phyloP scores from a whole-genome alignment of 2,888 invertebrate species.

The Podotricha telesiphe region DNA sequence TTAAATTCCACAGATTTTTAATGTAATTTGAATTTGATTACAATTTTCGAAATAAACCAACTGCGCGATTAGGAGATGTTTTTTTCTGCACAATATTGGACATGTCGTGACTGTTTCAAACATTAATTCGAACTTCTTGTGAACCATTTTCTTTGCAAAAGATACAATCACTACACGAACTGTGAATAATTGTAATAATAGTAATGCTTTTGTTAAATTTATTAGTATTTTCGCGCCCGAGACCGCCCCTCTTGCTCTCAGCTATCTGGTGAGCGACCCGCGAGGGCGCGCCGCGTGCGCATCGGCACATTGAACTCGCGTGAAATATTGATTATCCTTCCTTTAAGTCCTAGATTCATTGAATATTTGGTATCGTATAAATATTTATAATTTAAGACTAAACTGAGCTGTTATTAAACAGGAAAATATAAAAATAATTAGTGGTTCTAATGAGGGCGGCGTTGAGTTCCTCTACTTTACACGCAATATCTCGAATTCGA shows the following conservation, averaged over 20 bases:
- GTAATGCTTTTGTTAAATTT: slow-evolving; percentile 28
- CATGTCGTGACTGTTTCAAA: not conserved
- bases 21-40: too few species aligned
- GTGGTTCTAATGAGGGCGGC: too few species aligned
- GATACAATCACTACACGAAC: slow-evolving; percentile 9
- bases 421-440: too few species aligned
- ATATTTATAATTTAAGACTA: too few species aligned
- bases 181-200: slow-evolving; percentile 28
- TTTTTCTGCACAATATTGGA: not conserved
- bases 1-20: too few species aligned
- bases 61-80: too few species aligned
- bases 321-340: slow-evolving; percentile 30
- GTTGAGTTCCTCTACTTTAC: too few species aligned
- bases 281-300: slow-evolving; percentile 47
- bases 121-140: not conserved
- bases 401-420: too few species aligned
- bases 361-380: too few species aligned
- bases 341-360: not conserved
- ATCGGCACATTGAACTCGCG: slow-evolving; percentile 50
- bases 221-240: slow-evolving; percentile 36
- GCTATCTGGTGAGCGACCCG: slow-evolving; percentile 36
- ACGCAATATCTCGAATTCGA: too few species aligned
- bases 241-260: slow-evolving; percentile 49
- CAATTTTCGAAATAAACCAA: too few species aligned
- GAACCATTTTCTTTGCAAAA: not conserved